These are phyloP conservation scores for Melieria omissa DNA, from an alignment of 2,888 invertebrate species.

Conservation along the genomic window DNA sequence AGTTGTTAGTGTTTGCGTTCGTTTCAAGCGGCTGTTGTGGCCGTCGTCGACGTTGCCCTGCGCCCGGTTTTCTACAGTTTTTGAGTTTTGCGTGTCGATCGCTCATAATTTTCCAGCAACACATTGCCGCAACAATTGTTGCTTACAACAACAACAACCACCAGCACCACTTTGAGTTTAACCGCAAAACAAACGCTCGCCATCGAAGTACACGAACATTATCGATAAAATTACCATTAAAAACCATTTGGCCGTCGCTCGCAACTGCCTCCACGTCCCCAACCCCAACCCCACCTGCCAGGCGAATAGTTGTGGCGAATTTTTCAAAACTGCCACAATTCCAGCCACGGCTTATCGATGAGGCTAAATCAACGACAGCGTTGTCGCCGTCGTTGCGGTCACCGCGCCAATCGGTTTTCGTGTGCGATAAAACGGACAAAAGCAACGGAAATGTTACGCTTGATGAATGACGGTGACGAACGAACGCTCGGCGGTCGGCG, in stretches of 20 bases:
- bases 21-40: not conserved
- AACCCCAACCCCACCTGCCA: not conserved
- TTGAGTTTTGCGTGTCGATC: constrained; percentile 47
- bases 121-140: constrained; percentile 42
- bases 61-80: not conserved
- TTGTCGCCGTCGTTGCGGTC: not conserved
- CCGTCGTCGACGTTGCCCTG: not conserved
- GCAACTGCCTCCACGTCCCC: not conserved
- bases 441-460: constrained; percentile 35
- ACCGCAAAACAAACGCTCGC: constrained; percentile 27
- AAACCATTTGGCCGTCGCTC: constrained; percentile 26
- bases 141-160: constrained; percentile 23
- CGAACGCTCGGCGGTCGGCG: too few relatives aligned
- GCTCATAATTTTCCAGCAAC: constrained; percentile 47
- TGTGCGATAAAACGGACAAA: constrained; percentile 17
- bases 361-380: constrained; percentile 25
- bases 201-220: constrained; percentile 60
- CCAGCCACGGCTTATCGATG: constrained; percentile 32
- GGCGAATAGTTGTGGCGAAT: constrained; percentile 13
- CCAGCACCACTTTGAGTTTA: not conserved
- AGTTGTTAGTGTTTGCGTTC: constrained; percentile 17
- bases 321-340: constrained; percentile 31
- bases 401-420: not conserved
- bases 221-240: constrained; percentile 64
- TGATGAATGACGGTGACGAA: constrained; percentile 36